Evolutionary conservation across 2,797 vertebrate species (phyloP).

Genomic region (Premnoplex brunnescens): DNA sequence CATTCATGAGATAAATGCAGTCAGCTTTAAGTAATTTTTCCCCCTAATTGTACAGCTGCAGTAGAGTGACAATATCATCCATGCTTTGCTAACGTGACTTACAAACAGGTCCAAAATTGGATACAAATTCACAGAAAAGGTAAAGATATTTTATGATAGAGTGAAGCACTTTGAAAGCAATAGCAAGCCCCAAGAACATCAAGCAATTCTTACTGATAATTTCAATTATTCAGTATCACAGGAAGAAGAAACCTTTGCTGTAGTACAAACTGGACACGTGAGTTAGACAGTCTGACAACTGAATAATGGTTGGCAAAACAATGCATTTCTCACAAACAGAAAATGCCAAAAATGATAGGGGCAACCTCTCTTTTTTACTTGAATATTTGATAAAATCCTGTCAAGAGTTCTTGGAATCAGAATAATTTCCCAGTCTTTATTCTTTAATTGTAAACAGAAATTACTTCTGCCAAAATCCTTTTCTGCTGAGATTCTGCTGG

Average conservation of each 20-base stretch:
- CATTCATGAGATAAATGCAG: background rate
- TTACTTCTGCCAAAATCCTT: background rate
- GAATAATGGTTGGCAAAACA: background rate
- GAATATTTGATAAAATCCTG: background rate
- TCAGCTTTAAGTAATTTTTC: background rate
- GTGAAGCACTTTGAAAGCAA: background rate
- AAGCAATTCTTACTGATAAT: background rate
- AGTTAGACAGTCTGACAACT: background rate
- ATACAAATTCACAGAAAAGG: background rate
- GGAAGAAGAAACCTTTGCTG: background rate
- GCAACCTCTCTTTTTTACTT: background rate
- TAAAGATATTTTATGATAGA: background rate
- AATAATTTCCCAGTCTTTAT: background rate
- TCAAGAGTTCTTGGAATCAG: background rate
- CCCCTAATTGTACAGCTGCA: background rate
- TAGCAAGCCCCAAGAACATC: background rate
- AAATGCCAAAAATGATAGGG: background rate
- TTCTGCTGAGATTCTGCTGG: background rate
- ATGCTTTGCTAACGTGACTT: background rate
- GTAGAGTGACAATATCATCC: background rate
- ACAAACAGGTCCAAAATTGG: background rate
- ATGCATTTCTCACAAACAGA: background rate
- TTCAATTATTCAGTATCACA: background rate
- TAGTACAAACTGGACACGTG: background rate
- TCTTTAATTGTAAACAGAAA: background rate